Evolutionary conservation across 2,113 vertebrate genomes (phyloP).

Genomic region (Syngnathus floridae): DNA sequence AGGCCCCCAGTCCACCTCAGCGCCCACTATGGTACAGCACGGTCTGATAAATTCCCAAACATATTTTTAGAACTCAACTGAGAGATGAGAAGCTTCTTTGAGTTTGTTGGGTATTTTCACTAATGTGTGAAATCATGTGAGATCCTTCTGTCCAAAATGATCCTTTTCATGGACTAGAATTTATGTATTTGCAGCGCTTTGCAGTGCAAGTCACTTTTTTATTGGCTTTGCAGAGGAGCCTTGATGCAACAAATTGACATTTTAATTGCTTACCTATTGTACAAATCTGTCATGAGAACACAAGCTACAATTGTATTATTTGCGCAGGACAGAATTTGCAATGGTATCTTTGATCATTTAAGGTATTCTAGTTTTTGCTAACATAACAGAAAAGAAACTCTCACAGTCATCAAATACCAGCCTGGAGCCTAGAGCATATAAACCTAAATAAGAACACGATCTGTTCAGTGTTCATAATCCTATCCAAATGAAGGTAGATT

Average conservation of each 20-base stretch:
- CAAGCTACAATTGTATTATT: neutral
- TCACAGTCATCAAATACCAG: neutral
- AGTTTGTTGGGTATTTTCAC: too few relatives aligned
- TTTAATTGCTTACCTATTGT: neutral
- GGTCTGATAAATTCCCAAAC: too few relatives aligned
- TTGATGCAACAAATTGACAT: neutral
- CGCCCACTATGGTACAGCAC: too few relatives aligned
- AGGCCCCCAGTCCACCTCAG: too few relatives aligned
- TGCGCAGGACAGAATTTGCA: neutral
- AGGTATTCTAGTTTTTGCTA: neutral
- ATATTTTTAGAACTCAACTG: too few relatives aligned
- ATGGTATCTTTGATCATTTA: neutral
- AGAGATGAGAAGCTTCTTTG: too few relatives aligned
- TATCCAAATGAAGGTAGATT: constrained; percentile 17
- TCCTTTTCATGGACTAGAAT: too few relatives aligned
- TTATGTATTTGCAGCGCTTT: too few relatives aligned
- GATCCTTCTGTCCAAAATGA: too few relatives aligned
- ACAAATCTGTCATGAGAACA: neutral
- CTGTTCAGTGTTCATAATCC: constrained; percentile 12
- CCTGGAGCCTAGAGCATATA: constrained; percentile 14
- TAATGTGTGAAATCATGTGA: too few relatives aligned
- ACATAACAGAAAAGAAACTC: neutral
- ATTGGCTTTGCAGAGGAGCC: neutral
- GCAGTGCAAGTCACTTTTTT: neutral
- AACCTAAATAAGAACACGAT: constrained; percentile 7